Conservation (phyloP, 2,888 invertebrate species). For the Bugulina stolonifera region DNA sequence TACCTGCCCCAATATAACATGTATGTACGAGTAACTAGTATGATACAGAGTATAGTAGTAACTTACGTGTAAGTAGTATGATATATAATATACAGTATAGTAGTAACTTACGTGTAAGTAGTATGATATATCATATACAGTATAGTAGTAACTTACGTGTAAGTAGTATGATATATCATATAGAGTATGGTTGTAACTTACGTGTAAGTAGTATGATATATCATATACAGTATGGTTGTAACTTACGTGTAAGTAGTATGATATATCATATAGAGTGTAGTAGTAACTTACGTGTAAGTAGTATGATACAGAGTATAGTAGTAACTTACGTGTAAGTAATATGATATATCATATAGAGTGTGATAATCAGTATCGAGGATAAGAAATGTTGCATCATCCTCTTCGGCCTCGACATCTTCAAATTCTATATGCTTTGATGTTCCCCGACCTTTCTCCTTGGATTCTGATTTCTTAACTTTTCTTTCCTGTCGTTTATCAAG, state of each 20-base stretch:
- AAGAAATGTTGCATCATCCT: neutral
- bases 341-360: neutral
- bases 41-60: neutral
- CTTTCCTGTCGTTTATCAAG: too few species aligned
- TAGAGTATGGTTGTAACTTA: neutral
- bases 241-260: conserved; percentile 9
- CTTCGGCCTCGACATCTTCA: too few species aligned
- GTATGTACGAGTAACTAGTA: neutral
- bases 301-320: too few species aligned
- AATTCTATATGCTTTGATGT: too few species aligned
- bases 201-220: neutral
- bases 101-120: neutral
- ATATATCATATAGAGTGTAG: neutral
- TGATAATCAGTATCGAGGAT: neutral
- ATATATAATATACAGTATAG: neutral
- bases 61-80: conserved; percentile 16
- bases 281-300: too few species aligned
- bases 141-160: conserved; percentile 4
- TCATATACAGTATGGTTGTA: too few species aligned
- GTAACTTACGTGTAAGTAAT: conserved; percentile 12
- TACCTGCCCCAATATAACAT: neutral
- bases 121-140: neutral
- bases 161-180: conserved; percentile 2
- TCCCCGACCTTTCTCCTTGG: too few species aligned
- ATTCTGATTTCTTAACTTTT: too few species aligned